Evolutionary conservation across 2,888 invertebrate genomes (phyloP), one percentile per base, ranked within the genome.

Genomic region (Cheilosia pagana): DNA sequence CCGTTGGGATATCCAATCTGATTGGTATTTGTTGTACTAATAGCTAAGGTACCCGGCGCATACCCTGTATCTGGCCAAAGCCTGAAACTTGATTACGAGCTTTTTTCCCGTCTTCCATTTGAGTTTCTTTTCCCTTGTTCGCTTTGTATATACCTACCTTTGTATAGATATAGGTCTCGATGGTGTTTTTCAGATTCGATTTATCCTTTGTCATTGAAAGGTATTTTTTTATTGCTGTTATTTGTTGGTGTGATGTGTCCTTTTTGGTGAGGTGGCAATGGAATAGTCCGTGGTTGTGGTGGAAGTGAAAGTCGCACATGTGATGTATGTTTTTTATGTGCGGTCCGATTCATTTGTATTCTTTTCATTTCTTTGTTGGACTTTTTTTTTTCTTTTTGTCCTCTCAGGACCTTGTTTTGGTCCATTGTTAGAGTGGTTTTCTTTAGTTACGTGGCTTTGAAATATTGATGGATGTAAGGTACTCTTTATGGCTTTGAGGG

Each of bases 1-100:
- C 81, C 75, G 60, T 62, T 55, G 81, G 65, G 85, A 85, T 85
- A 76, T 81, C 55, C 65, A 75, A 81, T 79, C 75, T 81, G 85
- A 85, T 85, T 85, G 85, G 85, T 85, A 71, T 85, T 85, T 85
- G 85, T 85, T 85, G 85, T 85, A 81, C 85, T 85, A 85, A 85
- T 85, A 81, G 81, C 59, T 62, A 50, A 65, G 79, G 79, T 75
- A 59, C 50, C 31, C 31, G 52, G 41, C 2, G 8, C 21, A 3
- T 43, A 21, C 59, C 41, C 39, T 7, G 21, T 45, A 45, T n/a
- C 16, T 8, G 39, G 53, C 45, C 55, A 21, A 57, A 53, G 53
- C 63, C 78, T 83, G 75, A 71, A 81, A 85, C 75, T 71, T 76
- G 81, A 85, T 85, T 85, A 62, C 65, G 55, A 65, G 48, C 41